Evolutionary conservation across 2,888 invertebrate species (phyloP), one percentile per base, ranked within the genome.

Genomic region (Ametastegia equiseti): DNA sequence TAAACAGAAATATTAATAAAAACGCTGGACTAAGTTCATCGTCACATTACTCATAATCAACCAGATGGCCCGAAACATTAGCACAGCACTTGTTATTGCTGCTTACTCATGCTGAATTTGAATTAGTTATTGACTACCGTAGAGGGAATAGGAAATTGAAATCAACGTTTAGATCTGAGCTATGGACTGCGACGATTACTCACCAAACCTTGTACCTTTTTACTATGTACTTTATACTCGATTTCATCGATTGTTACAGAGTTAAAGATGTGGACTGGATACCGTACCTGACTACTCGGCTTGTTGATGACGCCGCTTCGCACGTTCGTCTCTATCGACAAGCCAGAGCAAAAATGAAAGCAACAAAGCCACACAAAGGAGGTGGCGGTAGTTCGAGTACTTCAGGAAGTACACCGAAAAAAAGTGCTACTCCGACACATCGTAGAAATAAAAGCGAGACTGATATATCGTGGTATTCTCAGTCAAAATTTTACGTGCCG

Each of bases 211-310:
- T 57, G 39, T 19, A 63, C 50, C 23, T 42, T 23, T 7, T 27
- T 36, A 57, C 11, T 11, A 4, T 80, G n/a, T n/a, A n/a, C 27
- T 54, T 83, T 19, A 81, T 30, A 69, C n/a, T 39, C 23, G 36
- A 39, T 54, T n/a, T 19, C 45, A 6, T 81, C 50, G 23, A 63
- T n/a, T n/a, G n/a, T 67, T 73, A 9, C 83, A 93, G 94, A 86
- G 92, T 97, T 67, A 97, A 97, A 93, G 95, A 96, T 89, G 96
- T 98, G 15, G 97, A 98, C 91, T 97, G 98, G 97, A 96, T 97
- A 86, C 96, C 97, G 50, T 96, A 97, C 87, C 93, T 98, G 82
- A 97, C 98, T 27, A 97, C 97, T 45, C 94, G 95, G 83, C 93
- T 98, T 82, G 97, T 98, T 1, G 98, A 98, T 92, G 98, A 98